phyloP scores from a whole-genome alignment of 2,113 vertebrate species.

The Sylvietta virens region DNA sequence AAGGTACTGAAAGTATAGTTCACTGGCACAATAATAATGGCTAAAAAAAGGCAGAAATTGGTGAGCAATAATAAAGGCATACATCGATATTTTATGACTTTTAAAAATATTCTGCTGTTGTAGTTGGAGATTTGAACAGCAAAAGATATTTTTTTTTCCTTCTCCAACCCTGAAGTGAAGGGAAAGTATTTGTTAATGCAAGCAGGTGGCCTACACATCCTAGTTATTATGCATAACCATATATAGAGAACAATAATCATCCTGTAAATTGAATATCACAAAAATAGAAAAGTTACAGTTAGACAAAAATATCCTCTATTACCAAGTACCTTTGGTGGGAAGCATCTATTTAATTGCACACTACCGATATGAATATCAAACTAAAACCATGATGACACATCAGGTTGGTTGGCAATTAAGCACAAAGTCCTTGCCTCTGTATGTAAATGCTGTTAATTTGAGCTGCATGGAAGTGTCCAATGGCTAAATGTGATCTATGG shows the following conservation, averaged over 20 bases:
- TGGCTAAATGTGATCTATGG: neutral
- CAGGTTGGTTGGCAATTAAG: neutral
- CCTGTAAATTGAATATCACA: neutral
- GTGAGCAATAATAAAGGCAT: neutral
- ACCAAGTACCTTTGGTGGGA: neutral
- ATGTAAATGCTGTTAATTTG: neutral
- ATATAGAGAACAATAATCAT: neutral
- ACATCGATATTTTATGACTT: neutral
- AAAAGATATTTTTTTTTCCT: neutral
- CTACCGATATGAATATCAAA: neutral
- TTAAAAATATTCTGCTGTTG: neutral
- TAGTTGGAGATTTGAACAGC: neutral
- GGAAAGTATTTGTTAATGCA: neutral
- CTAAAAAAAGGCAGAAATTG: neutral
- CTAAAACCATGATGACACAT: neutral
- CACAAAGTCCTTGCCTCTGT: neutral
- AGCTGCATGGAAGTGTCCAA: neutral
- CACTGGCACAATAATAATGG: neutral
- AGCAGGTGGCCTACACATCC: neutral
- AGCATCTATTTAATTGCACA: neutral
- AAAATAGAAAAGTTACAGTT: neutral
- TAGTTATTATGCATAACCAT: neutral
- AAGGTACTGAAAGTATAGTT: neutral
- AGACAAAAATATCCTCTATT: neutral
- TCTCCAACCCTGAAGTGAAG: neutral